Base-by-base conservation (phyloP, 2,797 vertebrate species). In the Telmatherina bonti region DNA sequence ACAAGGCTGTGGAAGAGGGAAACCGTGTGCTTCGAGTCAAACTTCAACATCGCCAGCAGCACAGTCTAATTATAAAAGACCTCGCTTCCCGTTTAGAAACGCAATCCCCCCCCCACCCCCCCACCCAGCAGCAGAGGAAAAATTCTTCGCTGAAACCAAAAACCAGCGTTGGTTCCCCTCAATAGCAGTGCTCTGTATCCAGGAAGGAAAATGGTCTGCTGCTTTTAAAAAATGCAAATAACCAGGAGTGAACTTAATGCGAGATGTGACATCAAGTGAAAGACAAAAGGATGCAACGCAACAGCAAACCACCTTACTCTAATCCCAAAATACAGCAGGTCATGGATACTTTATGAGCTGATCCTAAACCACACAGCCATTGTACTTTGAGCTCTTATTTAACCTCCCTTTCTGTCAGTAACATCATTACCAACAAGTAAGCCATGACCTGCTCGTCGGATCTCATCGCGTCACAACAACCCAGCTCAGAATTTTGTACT, bases 101-200 rank as follows among this genome's bases (percentile, higher is more conserved):
- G 70, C 60, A 16, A 64, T 63, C 68, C 54, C 43, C 26, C 67
- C 67, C 61, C n/a, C n/a, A n/a, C n/a, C n/a, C n/a, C n/a, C n/a
- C n/a, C n/a, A n/a, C n/a, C n/a, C n/a, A n/a, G n/a, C 22, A 70
- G 75, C 69, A 26, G 60, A 63, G 52, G 57, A 47, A 45, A 62
- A 69, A 51, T 30, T 66, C 38, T 69, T 64, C 74, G 70, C 31
- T 72, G 41, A 70, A 88, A 74, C 78, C 75, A 85, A 81, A 89
- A 63, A 52, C 54, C 38, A 78, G 74, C 15, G 1, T 41, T 26
- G 36, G 73, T 74, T 75, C 62, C 61, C 72, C 56, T 62, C 27
- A 55, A 49, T 62, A 5, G 41, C 61, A 43, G 67, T 33, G 13
- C 61, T 79, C 70, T 70, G 53, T 66, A 43, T 75, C 60, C 38